Base-by-base conservation (phyloP, 92 coral and sea anemone species). In the Virgularia gustaviana region DNA sequence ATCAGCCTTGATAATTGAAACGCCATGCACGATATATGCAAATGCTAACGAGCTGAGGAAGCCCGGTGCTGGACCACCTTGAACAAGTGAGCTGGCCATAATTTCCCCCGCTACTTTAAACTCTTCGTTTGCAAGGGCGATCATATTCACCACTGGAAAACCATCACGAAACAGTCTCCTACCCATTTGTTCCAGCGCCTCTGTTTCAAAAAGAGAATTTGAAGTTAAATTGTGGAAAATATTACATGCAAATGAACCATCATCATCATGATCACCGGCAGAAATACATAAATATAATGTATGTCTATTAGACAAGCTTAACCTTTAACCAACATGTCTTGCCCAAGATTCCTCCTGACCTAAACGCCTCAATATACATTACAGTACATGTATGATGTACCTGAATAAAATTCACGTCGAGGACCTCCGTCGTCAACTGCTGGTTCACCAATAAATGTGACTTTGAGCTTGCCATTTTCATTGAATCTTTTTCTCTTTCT, bases 81-180 rank as follows among this genome's bases (percentile, higher is more conserved):
- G 65, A 6, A n/a, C 65, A 33, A 59, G 10, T 2, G 65, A 59
- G 42, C 19, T 9, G n/a, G 65, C 65, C 65, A 59, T 59, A 8
- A 59, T 11, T 33, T 59, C 65, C 2, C 41, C 65, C 13, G 65
- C 65, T 9, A 59, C 65, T 6, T 2, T 9, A 27, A 30, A 59
- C 65, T 59, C 65, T 59, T 59, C 65, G n/a, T 32, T 59, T 59
- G 42, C 39, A 59, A 59, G 65, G n/a, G 65, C 65, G 1, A 27
- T 44, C 65, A 59, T 59, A 33, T 59, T 59, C 5, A 32, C 20
- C 23, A 30, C 39, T 6, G 65, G 65, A 33, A 18, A 59, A 59
- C 65, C 65, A 6, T 33, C 20, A 6, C 10, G 39, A 6, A 59
- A 59, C 2, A 59, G 65, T 59, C 42, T 30, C 42, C 65, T 59